phyloP scores from a whole-genome alignment of 2,113 vertebrate species.

The Alethe diademata region DNA sequence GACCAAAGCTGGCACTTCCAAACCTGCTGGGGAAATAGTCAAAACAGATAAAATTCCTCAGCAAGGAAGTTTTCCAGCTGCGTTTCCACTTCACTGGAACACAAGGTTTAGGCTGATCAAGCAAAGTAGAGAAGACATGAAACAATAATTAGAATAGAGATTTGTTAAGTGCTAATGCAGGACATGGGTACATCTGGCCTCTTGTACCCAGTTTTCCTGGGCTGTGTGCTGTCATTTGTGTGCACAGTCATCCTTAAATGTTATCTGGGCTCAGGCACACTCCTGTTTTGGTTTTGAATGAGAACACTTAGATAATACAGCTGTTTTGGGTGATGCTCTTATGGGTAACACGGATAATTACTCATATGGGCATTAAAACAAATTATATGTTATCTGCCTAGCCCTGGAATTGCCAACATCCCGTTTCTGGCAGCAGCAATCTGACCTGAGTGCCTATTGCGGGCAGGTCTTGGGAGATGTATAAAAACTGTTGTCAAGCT shows the following conservation, averaged over 20 bases:
- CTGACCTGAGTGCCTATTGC: background rate
- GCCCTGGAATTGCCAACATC: background rate
- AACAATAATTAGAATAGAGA: background rate
- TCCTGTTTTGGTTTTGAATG: background rate
- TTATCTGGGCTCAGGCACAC: background rate
- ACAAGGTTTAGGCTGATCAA: background rate
- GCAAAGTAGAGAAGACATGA: background rate
- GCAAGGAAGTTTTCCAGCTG: slow-evolving; percentile 42
- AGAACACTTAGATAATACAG: background rate
- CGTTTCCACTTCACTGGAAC: slow-evolving; percentile 36
- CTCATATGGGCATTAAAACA: background rate
- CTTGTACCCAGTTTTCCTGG: background rate
- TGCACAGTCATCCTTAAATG: background rate
- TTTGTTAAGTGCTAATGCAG: background rate
- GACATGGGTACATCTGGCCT: background rate
- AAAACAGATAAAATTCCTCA: slow-evolving; percentile 21
- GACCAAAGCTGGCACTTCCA: background rate
- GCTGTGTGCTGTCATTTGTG: background rate
- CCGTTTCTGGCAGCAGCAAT: background rate
- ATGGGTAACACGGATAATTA: background rate
- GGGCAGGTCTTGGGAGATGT: slow-evolving; percentile 22
- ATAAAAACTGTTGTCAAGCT: background rate
- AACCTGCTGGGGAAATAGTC: slow-evolving; percentile 17
- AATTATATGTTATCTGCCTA: background rate
- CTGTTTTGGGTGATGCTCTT: background rate